Base-by-base conservation (phyloP, 2,797 vertebrate species). In the Poecilia velifera region DNA sequence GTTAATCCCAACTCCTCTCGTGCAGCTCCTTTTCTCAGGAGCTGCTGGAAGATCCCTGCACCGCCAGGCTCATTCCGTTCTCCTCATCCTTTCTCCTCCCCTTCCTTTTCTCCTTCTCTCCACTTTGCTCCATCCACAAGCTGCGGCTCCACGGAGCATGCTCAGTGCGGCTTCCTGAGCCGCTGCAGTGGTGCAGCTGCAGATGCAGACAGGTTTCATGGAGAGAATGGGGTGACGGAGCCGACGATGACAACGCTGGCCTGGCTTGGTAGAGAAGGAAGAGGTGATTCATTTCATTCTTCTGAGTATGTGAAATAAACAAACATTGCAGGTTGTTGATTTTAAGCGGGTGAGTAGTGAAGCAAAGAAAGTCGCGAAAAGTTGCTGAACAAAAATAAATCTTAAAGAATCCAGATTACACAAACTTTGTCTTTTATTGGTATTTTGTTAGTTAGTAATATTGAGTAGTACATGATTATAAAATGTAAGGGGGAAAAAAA, bases 111-210 rank as follows among this genome's bases (percentile, higher is more conserved):
- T 84, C 76, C 91, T 91, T 89, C 89, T 88, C 91, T 84, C 76
- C 88, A 77, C 84, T 88, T 76, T 85, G 70, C 83, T 87, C 88
- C 88, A 87, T 89, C 91, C 79, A 92, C 86, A 88, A 89, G 91
- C 86, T 90, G 87, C 85, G 88, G 91, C 86, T 90, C 87, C 85
- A 74, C 74, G 1, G 82, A 89, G 93, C 93, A 94, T 95, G 93
- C 93, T 93, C 94, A 93, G 90, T 93, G 83, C 74, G 89, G 75
- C 76, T 74, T 79, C 76, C 53, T 16, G 6, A 64, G 83, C 64
- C 77, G 89, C 93, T 93, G 95, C 95, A 95, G 93, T 92, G 88
- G 79, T 71, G 84, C 79, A 76, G 39, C 86, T 45, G 51, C 41
- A 76, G 34, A 85, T 45, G 64, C 41, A 74, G 75, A 71, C 70